Evolutionary conservation across 2,888 invertebrate genomes (phyloP).

Genomic region (Calameuta pallipes): DNA sequence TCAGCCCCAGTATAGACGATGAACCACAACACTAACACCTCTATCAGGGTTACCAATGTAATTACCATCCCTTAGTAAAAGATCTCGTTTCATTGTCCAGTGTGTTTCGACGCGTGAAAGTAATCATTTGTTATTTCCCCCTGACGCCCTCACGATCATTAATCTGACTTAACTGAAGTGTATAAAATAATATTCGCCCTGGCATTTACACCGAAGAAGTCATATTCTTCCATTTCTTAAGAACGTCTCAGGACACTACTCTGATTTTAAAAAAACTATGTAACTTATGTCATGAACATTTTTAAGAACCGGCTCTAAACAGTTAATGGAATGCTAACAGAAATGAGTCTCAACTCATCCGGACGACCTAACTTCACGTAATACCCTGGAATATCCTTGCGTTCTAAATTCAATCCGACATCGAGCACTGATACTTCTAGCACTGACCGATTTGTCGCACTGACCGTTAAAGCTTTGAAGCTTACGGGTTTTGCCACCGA

Average conservation of each 20-base stretch:
- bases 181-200: not conserved
- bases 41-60: not conserved
- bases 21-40: not conserved
- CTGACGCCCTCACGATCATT: not conserved
- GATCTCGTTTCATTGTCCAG: not conserved
- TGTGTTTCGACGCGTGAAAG: not conserved
- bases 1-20: not conserved
- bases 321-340: too few species aligned
- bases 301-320: too few species aligned
- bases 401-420: too few species aligned
- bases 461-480: too few species aligned
- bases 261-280: too few species aligned
- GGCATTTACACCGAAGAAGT: not conserved
- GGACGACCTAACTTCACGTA: too few species aligned
- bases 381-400: too few species aligned
- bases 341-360: too few species aligned
- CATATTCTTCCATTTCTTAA: not conserved
- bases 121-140: slow-evolving; percentile 1
- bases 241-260: not conserved
- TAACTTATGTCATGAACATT: too few species aligned
- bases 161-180: not conserved
- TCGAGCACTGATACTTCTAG: too few species aligned
- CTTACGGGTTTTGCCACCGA: too few species aligned
- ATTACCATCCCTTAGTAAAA: not conserved
- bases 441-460: too few species aligned